These are phyloP conservation scores for Jaculus jaculus DNA, from an alignment of 2,113 vertebrate species.

Conservation along the genomic window DNA sequence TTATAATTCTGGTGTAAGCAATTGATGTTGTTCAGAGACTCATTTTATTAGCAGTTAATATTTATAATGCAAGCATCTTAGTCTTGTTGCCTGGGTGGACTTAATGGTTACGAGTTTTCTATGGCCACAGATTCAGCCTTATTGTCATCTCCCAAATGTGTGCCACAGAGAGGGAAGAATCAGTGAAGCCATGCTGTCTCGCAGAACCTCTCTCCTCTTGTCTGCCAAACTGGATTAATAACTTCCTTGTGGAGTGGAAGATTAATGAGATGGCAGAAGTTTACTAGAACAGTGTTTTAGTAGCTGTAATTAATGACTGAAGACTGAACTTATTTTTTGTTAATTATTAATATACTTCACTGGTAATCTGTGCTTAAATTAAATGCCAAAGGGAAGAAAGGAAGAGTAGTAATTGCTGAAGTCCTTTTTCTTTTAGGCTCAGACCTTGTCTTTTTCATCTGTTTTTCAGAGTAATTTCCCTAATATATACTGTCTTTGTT, in stretches of 20 bases:
- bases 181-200: not conserved
- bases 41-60: not conserved
- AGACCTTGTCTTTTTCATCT: not conserved
- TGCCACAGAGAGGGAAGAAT: not conserved
- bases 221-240: not conserved
- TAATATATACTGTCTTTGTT: not conserved
- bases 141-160: not conserved
- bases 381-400: not conserved
- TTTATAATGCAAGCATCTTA: not conserved
- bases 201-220: not conserved
- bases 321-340: not conserved
- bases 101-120: not conserved
- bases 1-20: not conserved
- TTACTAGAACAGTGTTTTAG: not conserved
- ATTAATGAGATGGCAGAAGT: not conserved
- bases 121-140: not conserved
- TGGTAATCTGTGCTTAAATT: not conserved
- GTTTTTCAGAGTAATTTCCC: not conserved
- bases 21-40: not conserved
- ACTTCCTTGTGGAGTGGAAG: not conserved
- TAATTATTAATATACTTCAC: not conserved
- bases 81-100: not conserved
- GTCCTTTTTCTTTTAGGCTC: not conserved
- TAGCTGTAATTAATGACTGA: not conserved
- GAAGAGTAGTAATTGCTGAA: not conserved